Percentiles rank a stretch among this genome's conserved stretches.
These are phyloP conservation scores for Gallinago jamesoni DNA, from an alignment of 2,113 vertebrate species.

Conservation along the genomic window DNA sequence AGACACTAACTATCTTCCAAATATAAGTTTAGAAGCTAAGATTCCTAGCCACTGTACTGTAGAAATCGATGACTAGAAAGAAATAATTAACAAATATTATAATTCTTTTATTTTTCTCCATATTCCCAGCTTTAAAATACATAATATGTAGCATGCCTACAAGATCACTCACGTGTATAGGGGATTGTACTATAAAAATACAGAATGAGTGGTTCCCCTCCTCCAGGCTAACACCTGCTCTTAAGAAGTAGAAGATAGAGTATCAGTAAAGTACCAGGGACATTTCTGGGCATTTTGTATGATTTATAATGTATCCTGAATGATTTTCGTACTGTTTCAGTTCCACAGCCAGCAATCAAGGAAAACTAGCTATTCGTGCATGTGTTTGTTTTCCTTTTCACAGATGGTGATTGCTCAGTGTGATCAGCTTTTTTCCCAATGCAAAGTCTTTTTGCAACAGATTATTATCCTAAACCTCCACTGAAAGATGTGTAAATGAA, in stretches of 20 bases:
- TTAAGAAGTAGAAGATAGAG: neutral
- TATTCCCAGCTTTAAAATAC: neutral
- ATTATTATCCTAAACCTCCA: neutral
- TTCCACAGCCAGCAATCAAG: neutral
- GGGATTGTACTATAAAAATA: neutral
- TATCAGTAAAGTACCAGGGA: neutral
- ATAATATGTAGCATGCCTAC: neutral
- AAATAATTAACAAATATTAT: neutral
- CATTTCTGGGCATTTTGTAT: neutral
- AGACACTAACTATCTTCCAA: neutral
- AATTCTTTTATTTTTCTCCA: neutral
- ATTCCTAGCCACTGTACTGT: neutral
- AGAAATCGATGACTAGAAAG: neutral
- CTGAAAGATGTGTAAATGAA: neutral
- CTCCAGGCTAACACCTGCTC: neutral
- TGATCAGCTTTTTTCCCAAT: neutral
- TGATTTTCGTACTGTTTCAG: neutral
- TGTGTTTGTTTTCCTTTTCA: neutral
- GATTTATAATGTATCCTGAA: neutral
- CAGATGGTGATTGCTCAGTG: neutral
- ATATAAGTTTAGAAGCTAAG: neutral
- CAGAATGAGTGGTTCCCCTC: neutral
- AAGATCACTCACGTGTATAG: neutral
- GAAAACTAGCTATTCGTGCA: neutral
- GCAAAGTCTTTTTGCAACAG: neutral